Evolutionary conservation across 2,797 vertebrate species (phyloP).

Genomic region (Pseudochirops corinnae): DNA sequence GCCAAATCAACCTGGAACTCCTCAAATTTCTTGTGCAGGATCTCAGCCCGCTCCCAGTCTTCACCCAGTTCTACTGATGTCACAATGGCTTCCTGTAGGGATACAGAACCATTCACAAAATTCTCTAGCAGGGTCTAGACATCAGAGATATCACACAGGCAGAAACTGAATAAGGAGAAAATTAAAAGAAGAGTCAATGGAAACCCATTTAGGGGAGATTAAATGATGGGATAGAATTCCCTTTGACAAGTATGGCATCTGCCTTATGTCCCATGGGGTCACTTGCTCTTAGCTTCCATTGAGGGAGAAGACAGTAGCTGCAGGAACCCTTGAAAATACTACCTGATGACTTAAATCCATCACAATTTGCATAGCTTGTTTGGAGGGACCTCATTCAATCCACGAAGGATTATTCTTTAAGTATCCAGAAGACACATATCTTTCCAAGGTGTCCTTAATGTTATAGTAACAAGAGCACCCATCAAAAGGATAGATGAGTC

Average conservation of each 20-base stretch:
- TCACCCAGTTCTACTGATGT: conserved; percentile 71
- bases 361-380: not conserved
- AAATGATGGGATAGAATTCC: not conserved
- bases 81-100: conserved; percentile 68
- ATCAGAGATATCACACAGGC: not conserved
- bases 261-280: not conserved
- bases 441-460: not conserved
- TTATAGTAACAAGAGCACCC: not conserved
- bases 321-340: not conserved
- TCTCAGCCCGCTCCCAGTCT: conserved; percentile 76
- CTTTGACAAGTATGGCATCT: not conserved
- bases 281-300: not conserved
- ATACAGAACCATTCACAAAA: not conserved
- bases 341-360: conserved; percentile 13
- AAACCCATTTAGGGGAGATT: not conserved
- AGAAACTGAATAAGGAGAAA: not conserved
- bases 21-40: conserved; percentile 79
- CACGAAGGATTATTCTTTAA: not conserved
- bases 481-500: not conserved
- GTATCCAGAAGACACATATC: not conserved
- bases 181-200: not conserved
- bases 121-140: not conserved
- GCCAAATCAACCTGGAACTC: conserved; percentile 74
- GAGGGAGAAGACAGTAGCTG: not conserved
- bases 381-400: not conserved